Percentiles rank a stretch among this genome's conserved stretches.
Evolutionary conservation across 1,140 invertebrate species (phyloP).

Genomic region (Temnothorax nylanderi): DNA sequence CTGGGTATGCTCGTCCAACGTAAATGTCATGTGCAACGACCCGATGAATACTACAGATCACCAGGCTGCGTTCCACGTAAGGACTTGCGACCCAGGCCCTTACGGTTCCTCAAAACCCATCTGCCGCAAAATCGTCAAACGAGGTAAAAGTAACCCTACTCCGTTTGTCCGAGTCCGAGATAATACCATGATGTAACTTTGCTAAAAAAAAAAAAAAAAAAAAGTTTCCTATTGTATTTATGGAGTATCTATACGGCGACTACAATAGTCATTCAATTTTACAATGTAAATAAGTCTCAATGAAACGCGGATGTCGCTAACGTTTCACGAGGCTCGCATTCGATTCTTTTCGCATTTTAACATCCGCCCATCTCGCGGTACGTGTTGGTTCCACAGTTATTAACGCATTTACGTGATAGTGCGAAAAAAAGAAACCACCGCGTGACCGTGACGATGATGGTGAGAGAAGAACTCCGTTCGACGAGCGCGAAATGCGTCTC

Average conservation of each 20-base stretch:
- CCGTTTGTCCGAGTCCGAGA: not conserved
- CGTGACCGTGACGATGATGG: too few relatives aligned
- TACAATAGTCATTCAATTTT: not conserved
- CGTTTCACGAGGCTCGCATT: not conserved
- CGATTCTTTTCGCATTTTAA: not conserved
- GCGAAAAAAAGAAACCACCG: not conserved
- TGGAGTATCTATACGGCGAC: not conserved
- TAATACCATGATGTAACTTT: not conserved
- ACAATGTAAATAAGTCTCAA: not conserved
- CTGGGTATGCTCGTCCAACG: constrained; percentile 90
- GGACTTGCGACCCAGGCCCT: constrained; percentile 72
- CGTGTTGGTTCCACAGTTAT: not conserved
- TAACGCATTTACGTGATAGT: not conserved
- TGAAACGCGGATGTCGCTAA: not conserved
- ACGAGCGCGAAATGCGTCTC: not conserved
- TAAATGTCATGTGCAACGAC: constrained; percentile 89
- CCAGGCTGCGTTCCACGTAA: constrained; percentile 76
- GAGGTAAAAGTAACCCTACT: constrained; percentile 71
- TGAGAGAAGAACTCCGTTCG: not conserved
- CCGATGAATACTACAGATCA: constrained; percentile 88
- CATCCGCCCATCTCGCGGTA: too few relatives aligned
- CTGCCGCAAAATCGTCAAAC: constrained; percentile 81
- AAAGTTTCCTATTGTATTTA: not conserved
- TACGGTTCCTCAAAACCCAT: constrained; percentile 73
- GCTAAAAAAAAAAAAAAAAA: not conserved